Evolutionary conservation across 2,797 vertebrate species (phyloP), one percentile per base, ranked within the genome.

Genomic region (Rhinella marina): DNA sequence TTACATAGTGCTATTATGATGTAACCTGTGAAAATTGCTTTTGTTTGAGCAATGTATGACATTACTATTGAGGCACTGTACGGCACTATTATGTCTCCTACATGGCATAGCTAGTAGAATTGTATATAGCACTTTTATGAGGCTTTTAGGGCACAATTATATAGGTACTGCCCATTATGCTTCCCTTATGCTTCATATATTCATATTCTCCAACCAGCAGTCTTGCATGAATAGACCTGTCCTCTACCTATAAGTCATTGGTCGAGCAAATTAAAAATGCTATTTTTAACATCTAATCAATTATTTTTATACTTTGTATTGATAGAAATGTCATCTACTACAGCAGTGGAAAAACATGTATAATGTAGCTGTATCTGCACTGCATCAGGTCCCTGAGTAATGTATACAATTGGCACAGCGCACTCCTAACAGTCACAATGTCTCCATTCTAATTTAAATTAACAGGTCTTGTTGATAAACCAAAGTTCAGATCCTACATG

Each of bases 361-460:
- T 70, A 50, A 56, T 23, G 19, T 72, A 70, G 23, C 64, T 29
- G 81, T 23, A 21, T 82, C 81, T 84, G 82, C 27, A 56, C 3
- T 56, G 50, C 10, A 70, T 81, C 62, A 70, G 48, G 17, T 21
- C 11, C 19, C 66, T 14, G 21, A 41, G 52, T 57, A 32, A 84
- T 84, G 64, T 70, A 84, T 84, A 57, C 64, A 84, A 57, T 29
- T 73, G 32, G 66, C 66, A 70, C 12, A 19, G 48, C 27, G 62
- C 41, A 16, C 21, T 14, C 61, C 61, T 61, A 81, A 50, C 23
- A 48, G 16, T 54, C 66, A 72, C 17, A 56, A 73, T 32, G 82
- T 73, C 82, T 52, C 52, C 66, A 57, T 73, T 9, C 50, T 56
- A 56, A 83, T 72, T 25, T 83, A 83, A 83, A 83, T 68, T 3